A percentile compares a stretch with the other conserved stretches of the same genome.
These are phyloP conservation scores for Cantharis rufa DNA, from an alignment of 2,888 invertebrate species.

Conservation along the genomic window DNA sequence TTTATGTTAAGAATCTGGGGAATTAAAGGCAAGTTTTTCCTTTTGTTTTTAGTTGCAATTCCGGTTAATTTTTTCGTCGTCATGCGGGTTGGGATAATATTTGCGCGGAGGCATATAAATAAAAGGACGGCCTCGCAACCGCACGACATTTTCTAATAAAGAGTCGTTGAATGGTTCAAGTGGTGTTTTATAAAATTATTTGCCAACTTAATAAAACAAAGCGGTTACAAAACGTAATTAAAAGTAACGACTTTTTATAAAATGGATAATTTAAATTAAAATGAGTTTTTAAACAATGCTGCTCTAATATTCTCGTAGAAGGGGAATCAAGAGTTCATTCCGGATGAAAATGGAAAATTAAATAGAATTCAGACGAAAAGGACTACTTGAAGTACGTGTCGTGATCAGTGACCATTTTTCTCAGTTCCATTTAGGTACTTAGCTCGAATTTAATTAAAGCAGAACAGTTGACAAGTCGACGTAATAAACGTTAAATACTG, in stretches of 20 bases:
- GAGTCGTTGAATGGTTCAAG: neutral
- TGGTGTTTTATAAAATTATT: neutral
- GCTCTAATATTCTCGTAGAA: neutral
- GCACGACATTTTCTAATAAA: neutral
- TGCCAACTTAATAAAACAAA: neutral
- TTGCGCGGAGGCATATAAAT: neutral
- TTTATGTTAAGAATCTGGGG: neutral
- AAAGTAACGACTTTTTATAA: neutral
- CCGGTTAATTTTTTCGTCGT: neutral
- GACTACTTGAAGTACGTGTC: constrained; percentile 1
- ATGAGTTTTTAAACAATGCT: neutral
- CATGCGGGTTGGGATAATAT: neutral
- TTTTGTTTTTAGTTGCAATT: neutral
- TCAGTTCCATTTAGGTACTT: constrained; percentile 25
- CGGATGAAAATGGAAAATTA: constrained; percentile 11
- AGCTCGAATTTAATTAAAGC: constrained; percentile 37
- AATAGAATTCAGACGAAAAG: constrained; percentile 4
- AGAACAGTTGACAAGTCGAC: constrained; percentile 28
- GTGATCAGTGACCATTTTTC: constrained; percentile 30
- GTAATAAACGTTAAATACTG: constrained; percentile 25
- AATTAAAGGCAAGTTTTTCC: neutral
- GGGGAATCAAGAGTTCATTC: constrained; percentile 7
- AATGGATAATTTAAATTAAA: neutral
- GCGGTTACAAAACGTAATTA: neutral
- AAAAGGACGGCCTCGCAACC: neutral